Conservation (phyloP, 2,113 vertebrate genomes). For the Sitta europaea region DNA sequence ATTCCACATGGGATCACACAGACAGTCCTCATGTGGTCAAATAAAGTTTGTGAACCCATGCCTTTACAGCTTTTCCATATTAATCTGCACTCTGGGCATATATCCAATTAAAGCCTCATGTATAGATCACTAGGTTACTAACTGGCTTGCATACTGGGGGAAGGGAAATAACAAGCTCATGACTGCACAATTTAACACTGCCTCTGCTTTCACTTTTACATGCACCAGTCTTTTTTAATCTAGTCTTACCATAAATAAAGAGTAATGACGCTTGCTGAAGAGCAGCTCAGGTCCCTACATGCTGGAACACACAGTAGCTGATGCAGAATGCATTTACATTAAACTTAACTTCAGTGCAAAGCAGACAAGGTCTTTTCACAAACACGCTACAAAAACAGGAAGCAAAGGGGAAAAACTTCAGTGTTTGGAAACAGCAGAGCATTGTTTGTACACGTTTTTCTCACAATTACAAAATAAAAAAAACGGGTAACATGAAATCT, state of each 20-base stretch:
- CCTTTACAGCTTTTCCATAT: conserved; percentile 53
- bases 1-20: conserved; percentile 32
- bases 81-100: conserved; percentile 53
- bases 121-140: conserved; percentile 61
- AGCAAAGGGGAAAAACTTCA: conserved; percentile 35
- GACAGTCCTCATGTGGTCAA: conserved; percentile 13
- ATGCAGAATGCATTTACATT: not conserved
- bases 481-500: not conserved
- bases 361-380: conserved; percentile 3
- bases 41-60: conserved; percentile 58
- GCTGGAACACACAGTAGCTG: not conserved
- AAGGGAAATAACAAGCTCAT: conserved; percentile 37
- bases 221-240: not conserved
- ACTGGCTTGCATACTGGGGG: not conserved
- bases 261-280: not conserved
- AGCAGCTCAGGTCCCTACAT: not conserved
- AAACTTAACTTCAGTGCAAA: not conserved
- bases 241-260: not conserved
- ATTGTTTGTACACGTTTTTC: conserved; percentile 32
- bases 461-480: not conserved
- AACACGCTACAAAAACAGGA: conserved; percentile 42
- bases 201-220: conserved; percentile 39
- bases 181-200: conserved; percentile 22
- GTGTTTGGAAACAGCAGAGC: conserved; percentile 45
- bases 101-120: conserved; percentile 50